These are phyloP conservation scores for Cervus canadensis DNA, from an alignment of 2,113 vertebrate genomes.

Conservation along the genomic window DNA sequence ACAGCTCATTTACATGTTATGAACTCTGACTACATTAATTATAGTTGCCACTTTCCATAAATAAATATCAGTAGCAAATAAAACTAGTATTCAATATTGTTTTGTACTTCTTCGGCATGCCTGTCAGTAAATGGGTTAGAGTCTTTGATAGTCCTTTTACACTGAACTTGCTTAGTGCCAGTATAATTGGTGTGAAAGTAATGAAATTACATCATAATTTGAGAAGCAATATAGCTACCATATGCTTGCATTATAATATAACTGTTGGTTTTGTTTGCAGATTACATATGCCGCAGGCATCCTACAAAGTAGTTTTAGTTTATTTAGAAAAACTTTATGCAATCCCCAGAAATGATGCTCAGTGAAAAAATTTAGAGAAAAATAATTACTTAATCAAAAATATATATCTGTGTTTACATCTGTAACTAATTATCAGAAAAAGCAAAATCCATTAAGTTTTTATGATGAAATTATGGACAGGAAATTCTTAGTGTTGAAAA, in stretches of 20 bases:
- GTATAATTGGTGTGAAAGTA: constrained; percentile 57
- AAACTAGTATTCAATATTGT: constrained; percentile 64
- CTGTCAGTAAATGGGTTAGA: neutral
- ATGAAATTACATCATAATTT: constrained; percentile 61
- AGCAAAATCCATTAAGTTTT: neutral
- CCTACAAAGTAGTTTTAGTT: constrained; percentile 47
- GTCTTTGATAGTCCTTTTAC: constrained; percentile 54
- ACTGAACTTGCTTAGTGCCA: constrained; percentile 34
- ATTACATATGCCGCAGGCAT: constrained; percentile 4
- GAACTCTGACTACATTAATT: constrained; percentile 73
- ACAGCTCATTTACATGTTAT: constrained; percentile 53
- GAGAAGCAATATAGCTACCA: neutral
- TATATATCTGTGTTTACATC: neutral
- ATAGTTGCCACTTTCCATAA: constrained; percentile 72
- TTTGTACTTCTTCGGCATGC: constrained; percentile 43
- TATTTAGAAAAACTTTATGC: constrained; percentile 19
- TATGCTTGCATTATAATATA: constrained; percentile 57
- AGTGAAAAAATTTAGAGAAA: constrained; percentile 39
- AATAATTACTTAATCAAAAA: constrained; percentile 39
- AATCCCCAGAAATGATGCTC: constrained; percentile 37
- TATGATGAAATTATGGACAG: neutral
- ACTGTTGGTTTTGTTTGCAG: constrained; percentile 53
- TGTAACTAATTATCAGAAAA: neutral
- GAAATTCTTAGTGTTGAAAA: neutral
- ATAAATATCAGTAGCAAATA: constrained; percentile 67